Base-by-base conservation (phyloP, 2,797 vertebrate genomes). In the Tauraco hartlaubi region DNA sequence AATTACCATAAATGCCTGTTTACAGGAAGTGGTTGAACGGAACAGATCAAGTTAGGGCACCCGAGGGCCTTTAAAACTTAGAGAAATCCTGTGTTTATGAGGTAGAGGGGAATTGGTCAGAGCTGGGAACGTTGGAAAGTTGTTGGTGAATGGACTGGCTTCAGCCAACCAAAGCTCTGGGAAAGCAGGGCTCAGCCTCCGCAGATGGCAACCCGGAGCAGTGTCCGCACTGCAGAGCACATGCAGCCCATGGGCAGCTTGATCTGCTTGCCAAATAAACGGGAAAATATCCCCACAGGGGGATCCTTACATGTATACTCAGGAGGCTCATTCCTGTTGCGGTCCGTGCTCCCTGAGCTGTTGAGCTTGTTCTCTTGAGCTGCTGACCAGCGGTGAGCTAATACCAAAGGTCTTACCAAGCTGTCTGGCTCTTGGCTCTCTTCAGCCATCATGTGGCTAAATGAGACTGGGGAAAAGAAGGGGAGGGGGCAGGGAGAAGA, bases 1-100 rank as follows among this genome's bases (percentile, higher is more conserved):
- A 97, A 94, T 95, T 90, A 93, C 90, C 94, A 87, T 97, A 97
- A 95, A 96, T 93, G 84, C 96, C 95, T 94, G 89, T 96, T 96
- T 96, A 96, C 95, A 96, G 96, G 97, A 96, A 96, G 91, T 88
- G 88, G 94, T 88, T 96, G 96, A 96, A 94, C 29, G 9, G 88
- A 97, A 85, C 63, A 95, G 94, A 95, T 92, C 86, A 85, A 90
- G 61, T 97, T 95, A 96, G 90, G 76, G 91, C 58, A 92, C 93
- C 92, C 13, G 1, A 49, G 94, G 94, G 96, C 85, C 93, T 94
- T 90, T 96, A 96, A 96, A 93, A 94, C 68, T 96, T n/a, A 66
- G 92, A 96, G 92, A 95, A 96, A 96, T 92, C 75, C 63, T 85
- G 73, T 94, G 91, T 96, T 97, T 96, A 95, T 95, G 94, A 92